Conservation (phyloP, 2,113 vertebrate species). For the Bos javanicus region DNA sequence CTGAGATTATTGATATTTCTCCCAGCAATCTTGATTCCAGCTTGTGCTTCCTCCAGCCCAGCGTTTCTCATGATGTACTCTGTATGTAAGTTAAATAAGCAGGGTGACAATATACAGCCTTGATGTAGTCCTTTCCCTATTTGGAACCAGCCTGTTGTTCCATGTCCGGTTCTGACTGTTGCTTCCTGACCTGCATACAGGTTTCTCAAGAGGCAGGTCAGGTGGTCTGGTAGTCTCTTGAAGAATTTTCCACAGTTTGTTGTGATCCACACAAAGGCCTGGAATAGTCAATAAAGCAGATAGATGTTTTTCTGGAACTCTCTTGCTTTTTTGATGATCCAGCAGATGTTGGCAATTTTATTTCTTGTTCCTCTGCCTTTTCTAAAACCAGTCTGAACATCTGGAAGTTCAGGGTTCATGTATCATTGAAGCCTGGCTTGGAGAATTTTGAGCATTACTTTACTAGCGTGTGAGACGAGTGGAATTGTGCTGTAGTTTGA, state of each 20-base stretch:
- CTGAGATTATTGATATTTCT: not conserved
- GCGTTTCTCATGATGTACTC: not conserved
- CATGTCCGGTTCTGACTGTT: not conserved
- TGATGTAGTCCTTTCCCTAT: not conserved
- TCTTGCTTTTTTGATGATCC: not conserved
- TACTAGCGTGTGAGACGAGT: not conserved
- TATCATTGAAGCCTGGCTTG: not conserved
- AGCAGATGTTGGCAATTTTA: not conserved
- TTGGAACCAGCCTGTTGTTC: not conserved
- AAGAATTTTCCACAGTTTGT: not conserved
- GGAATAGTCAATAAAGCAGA: not conserved
- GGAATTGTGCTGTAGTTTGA: accelerated
- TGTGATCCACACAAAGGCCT: not conserved
- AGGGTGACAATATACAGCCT: not conserved
- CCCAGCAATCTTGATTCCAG: not conserved
- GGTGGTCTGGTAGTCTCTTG: not conserved
- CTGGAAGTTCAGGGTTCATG: accelerated
- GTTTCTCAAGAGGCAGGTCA: not conserved
- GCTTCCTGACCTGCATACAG: not conserved
- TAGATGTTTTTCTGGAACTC: not conserved
- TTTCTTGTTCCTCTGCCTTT: not conserved
- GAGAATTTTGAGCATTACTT: not conserved
- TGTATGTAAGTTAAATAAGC: not conserved
- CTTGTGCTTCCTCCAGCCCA: not conserved
- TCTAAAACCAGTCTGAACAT: not conserved